Conservation (phyloP, 2,113 vertebrate genomes). For the Oncorhynchus masou region DNA sequence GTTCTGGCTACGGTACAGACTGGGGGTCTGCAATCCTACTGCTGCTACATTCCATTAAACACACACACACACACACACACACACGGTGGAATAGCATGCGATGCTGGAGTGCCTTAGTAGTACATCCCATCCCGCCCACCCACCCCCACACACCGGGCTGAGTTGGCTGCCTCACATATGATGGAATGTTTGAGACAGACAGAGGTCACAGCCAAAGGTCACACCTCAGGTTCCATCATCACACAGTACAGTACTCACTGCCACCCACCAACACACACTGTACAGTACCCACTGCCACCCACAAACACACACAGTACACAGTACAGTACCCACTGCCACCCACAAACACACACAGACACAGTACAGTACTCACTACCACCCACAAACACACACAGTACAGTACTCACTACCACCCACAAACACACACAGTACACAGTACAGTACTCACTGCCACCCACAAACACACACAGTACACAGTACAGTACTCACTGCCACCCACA, state of each 20-base stretch:
- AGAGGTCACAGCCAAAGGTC: conserved; percentile 53
- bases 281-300: too few species aligned
- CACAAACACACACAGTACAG: too few species aligned
- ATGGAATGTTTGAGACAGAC: conserved; percentile 48
- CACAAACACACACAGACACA: too few species aligned
- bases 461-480: too few species aligned
- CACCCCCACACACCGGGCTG: neutral
- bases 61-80: conserved; percentile 32
- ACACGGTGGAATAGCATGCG: conserved; percentile 37
- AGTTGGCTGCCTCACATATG: neutral
- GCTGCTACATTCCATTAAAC: conserved; percentile 52
- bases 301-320: neutral
- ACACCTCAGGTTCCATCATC: conserved; percentile 16
- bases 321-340: too few species aligned
- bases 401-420: too few species aligned
- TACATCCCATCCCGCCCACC: neutral
- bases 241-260: too few species aligned
- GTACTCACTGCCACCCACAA: too few species aligned
- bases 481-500: too few species aligned
- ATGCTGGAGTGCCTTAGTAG: neutral
- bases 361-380: too few species aligned
- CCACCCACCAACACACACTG: neutral
- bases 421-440: too few species aligned
- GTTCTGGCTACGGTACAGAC: conserved; percentile 2
- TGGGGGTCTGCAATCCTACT: conserved; percentile 57